Evolutionary conservation across 1,140 invertebrate genomes (phyloP).

Genomic region (Cotesia typhae): DNA sequence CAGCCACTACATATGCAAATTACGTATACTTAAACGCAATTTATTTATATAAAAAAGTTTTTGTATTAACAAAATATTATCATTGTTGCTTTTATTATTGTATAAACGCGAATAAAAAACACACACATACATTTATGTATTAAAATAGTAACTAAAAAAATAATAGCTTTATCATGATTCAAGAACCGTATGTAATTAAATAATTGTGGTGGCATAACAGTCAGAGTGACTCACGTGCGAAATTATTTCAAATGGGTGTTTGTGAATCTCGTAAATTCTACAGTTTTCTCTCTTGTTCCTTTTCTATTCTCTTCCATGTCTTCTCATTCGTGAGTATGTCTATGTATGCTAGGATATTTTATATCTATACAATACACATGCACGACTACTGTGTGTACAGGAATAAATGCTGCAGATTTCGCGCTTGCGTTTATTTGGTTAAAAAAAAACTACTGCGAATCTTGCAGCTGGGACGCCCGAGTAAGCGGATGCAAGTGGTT

Average conservation of each 20-base stretch:
- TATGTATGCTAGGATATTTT: not conserved
- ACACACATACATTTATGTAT: not conserved
- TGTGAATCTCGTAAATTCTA: conserved; percentile 18
- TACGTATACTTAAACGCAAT: no score
- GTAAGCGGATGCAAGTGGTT: conserved; percentile 17
- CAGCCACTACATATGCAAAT: no score
- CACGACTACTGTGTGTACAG: no score
- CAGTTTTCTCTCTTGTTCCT: not conserved
- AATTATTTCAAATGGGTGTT: conserved; percentile 27
- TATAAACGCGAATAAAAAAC: no score
- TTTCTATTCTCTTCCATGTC: not conserved
- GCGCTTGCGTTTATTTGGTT: conserved; percentile 5
- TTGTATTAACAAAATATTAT: no score
- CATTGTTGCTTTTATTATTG: no score
- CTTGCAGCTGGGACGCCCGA: conserved; percentile 15
- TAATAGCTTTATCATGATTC: conserved; percentile 10
- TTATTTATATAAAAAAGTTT: no score
- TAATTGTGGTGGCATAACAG: conserved; percentile 17
- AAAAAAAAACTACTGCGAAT: conserved; percentile 12
- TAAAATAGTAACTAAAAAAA: not conserved
- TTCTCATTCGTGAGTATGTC: not conserved
- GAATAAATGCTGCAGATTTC: conserved; percentile 8
- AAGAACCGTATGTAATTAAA: conserved; percentile 23
- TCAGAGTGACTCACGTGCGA: conserved; percentile 12
- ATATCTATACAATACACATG: conserved; percentile 2